Conservation (phyloP, 2,888 invertebrate species). For the Ceraclea dissimilis region DNA sequence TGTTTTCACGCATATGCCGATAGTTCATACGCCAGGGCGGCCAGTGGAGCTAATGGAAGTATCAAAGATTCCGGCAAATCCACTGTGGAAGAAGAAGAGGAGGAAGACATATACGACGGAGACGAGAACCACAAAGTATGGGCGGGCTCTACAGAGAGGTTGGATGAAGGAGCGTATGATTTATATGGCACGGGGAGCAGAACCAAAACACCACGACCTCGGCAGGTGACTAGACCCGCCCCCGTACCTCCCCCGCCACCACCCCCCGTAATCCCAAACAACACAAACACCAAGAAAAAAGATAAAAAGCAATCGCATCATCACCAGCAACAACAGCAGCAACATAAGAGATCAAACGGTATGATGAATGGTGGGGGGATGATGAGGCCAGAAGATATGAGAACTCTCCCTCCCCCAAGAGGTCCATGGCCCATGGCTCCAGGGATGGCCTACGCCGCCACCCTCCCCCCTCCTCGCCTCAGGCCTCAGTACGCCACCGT, state of each 20-base stretch:
- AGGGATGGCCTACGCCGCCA: conserved; percentile 41
- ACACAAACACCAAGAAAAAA: conserved; percentile 50
- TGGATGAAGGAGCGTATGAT: conserved; percentile 69
- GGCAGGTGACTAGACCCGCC: conserved; percentile 72
- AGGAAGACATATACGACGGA: conserved; percentile 80
- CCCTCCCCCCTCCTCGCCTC: conserved; percentile 55
- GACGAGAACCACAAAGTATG: conserved; percentile 93
- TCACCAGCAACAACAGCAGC: background rate
- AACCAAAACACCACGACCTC: conserved; percentile 63
- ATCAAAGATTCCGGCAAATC: conserved; percentile 36
- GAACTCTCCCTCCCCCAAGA: conserved; percentile 29
- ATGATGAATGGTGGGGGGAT: conserved; percentile 1
- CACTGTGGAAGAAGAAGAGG: conserved; percentile 42
- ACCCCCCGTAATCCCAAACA: conserved; percentile 57
- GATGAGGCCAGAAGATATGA: conserved; percentile 33
- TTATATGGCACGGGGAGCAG: conserved; percentile 49
- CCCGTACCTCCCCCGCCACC: conserved; percentile 81
- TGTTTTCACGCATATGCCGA: conserved; percentile 98
- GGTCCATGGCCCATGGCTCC: conserved; percentile 33
- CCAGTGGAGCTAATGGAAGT: conserved; percentile 35
- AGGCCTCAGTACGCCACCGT: conserved; percentile 53
- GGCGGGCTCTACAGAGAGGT: conserved; percentile 72
- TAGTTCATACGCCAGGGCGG: conserved; percentile 71
- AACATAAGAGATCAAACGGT: background rate
- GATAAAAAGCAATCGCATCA: conserved; percentile 50